Conservation (phyloP, 2,888 invertebrate species). For the Sarcophaga caerulescens region DNA sequence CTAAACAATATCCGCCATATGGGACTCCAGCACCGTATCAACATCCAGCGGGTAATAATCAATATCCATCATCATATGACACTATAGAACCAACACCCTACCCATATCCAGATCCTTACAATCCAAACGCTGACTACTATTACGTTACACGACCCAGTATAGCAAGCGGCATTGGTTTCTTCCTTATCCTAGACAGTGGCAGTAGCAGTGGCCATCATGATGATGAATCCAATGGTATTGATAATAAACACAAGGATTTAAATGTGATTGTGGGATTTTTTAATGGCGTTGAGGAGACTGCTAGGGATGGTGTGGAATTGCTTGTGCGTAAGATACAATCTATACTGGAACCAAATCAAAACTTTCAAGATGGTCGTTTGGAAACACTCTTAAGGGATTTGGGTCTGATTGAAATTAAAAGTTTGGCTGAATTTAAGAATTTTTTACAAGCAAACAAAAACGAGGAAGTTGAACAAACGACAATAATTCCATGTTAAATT, state of each 20-base stretch:
- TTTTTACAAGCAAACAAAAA: background rate
- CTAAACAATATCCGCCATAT: background rate
- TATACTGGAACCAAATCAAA: background rate
- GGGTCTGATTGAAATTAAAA: background rate
- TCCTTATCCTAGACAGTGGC: background rate
- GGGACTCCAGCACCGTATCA: too few species aligned
- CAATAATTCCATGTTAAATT: too few species aligned
- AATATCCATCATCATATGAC: too few species aligned
- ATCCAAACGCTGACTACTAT: background rate
- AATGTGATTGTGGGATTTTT: background rate
- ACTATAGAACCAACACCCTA: background rate
- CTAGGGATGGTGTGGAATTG: background rate
- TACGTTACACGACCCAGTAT: background rate
- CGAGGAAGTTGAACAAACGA: background rate
- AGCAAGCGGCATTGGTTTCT: background rate
- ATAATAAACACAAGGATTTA: background rate
- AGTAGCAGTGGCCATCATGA: background rate
- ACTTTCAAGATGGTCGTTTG: background rate
- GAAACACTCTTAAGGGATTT: background rate
- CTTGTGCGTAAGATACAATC: conserved; percentile 1
- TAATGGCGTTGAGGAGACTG: background rate
- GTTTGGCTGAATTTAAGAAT: background rate
- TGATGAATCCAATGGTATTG: background rate
- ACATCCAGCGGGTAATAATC: too few species aligned
- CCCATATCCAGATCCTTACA: background rate